These are phyloP conservation scores for Brachymystax lenok DNA, from an alignment of 2,797 vertebrate species.

Conservation along the genomic window DNA sequence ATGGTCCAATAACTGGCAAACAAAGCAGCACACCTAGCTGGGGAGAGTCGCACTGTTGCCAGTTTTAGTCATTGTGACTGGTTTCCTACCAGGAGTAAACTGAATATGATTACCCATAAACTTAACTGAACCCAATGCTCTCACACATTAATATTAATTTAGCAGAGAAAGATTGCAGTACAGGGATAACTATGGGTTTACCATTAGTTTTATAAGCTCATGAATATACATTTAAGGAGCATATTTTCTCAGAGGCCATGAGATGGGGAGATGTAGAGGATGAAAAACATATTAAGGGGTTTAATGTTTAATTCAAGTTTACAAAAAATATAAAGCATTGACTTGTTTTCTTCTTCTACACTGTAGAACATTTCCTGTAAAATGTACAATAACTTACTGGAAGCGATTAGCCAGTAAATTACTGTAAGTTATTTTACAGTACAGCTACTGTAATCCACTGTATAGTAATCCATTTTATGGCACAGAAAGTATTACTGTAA, in stretches of 20 bases:
- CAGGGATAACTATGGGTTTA: constrained; percentile 73
- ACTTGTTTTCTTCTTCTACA: constrained; percentile 49
- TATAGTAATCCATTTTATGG: no score
- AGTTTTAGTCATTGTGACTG: constrained; percentile 81
- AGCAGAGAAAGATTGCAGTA: constrained; percentile 71
- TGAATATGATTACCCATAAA: constrained; percentile 85
- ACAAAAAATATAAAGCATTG: constrained; percentile 30
- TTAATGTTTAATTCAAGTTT: constrained; percentile 47
- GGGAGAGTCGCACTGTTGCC: constrained; percentile 61
- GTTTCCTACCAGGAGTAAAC: constrained; percentile 82
- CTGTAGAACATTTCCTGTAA: no score
- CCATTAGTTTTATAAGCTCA: constrained; percentile 75
- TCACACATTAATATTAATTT: constrained; percentile 83
- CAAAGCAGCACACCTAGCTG: constrained; percentile 61
- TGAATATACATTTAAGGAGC: constrained; percentile 73
- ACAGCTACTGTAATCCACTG: no score
- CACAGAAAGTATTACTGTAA: no score
- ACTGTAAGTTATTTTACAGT: no score
- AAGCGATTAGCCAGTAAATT: no score
- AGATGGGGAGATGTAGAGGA: constrained; percentile 56
- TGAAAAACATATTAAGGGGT: constrained; percentile 64
- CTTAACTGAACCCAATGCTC: constrained; percentile 78
- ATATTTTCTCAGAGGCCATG: constrained; percentile 61
- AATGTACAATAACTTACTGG: no score
- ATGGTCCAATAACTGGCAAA: constrained; percentile 40